These are phyloP conservation scores for Coenobita brevimanus DNA, from an alignment of 1,140 invertebrate species.

Conservation along the genomic window DNA sequence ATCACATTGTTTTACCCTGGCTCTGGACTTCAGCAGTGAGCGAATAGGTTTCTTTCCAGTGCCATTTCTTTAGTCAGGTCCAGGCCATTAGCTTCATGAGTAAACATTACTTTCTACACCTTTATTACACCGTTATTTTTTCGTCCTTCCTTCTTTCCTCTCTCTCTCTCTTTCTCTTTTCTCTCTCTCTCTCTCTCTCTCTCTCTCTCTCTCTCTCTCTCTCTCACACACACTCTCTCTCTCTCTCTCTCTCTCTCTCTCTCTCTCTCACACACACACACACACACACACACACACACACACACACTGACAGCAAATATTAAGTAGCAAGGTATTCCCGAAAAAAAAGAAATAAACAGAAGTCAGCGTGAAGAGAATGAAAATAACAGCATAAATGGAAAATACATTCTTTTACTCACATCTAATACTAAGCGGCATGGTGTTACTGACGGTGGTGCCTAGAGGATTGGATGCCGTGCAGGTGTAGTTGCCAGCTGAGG, in stretches of 20 bases:
- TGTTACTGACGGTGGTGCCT: conserved; percentile 52
- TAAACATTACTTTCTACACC: neutral
- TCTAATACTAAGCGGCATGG: neutral
- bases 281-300: conserved; percentile 9
- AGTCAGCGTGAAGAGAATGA: too few relatives aligned
- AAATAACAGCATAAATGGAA: too few relatives aligned
- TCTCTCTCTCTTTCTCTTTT: neutral
- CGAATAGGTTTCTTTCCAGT: too few relatives aligned
- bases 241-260: conserved; percentile 26
- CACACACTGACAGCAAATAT: neutral
- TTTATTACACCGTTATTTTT: neutral
- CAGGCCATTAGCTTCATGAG: too few relatives aligned
- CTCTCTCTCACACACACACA: neutral
- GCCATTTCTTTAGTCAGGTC: too few relatives aligned
- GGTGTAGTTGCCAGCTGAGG: conserved; percentile 67
- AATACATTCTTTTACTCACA: too few relatives aligned
- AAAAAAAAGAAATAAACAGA: too few relatives aligned
- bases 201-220: neutral
- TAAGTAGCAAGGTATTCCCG: conserved; percentile 11
- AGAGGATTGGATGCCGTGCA: conserved; percentile 63
- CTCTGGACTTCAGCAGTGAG: too few relatives aligned
- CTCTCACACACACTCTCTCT: conserved; percentile 32
- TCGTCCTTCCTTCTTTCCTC: neutral
- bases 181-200: neutral
- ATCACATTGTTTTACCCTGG: too few relatives aligned